These are phyloP conservation scores for Dermochelys coriacea DNA, from an alignment of 2,797 vertebrate genomes.

Conservation along the genomic window DNA sequence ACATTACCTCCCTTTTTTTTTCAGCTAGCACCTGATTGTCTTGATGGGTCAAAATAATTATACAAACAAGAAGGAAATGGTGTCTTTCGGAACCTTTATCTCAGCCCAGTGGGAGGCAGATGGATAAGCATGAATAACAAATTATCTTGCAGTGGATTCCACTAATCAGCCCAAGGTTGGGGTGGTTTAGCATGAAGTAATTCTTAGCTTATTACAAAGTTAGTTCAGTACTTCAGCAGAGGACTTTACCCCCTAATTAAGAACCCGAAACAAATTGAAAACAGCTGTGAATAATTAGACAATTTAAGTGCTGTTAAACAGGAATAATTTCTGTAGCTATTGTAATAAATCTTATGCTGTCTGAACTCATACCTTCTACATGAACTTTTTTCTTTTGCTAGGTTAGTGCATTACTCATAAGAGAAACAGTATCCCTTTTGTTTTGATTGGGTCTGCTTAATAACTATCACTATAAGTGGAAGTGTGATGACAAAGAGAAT, in stretches of 20 bases:
- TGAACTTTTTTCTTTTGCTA: slow-evolving; percentile 86
- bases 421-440: slow-evolving; percentile 96
- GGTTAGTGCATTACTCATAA: slow-evolving; percentile 95
- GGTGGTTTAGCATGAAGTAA: slow-evolving; percentile 71
- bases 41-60: slow-evolving; percentile 80
- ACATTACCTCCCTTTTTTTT: slow-evolving; percentile 58
- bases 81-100: slow-evolving; percentile 72
- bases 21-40: slow-evolving; percentile 71
- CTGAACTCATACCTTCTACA: slow-evolving; percentile 86
- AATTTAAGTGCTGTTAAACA: slow-evolving; percentile 96
- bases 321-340: slow-evolving; percentile 97
- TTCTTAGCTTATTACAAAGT: slow-evolving; percentile 82
- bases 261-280: slow-evolving; percentile 89
- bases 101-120: slow-evolving; percentile 77
- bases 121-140: slow-evolving; percentile 81
- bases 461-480: slow-evolving; percentile 83
- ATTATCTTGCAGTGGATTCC: slow-evolving; percentile 83
- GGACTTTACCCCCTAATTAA: slow-evolving; percentile 92
- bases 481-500: slow-evolving; percentile 76
- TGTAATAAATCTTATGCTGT: slow-evolving; percentile 99
- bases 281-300: slow-evolving; percentile 99
- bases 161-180: slow-evolving; percentile 80
- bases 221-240: slow-evolving; percentile 83
- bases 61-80: slow-evolving; percentile 73
- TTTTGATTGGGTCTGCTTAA: slow-evolving; percentile 92